Evolutionary conservation across 1,140 invertebrate genomes (phyloP), one percentile per base, ranked within the genome.

Genomic region (Charaxes varanes): DNA sequence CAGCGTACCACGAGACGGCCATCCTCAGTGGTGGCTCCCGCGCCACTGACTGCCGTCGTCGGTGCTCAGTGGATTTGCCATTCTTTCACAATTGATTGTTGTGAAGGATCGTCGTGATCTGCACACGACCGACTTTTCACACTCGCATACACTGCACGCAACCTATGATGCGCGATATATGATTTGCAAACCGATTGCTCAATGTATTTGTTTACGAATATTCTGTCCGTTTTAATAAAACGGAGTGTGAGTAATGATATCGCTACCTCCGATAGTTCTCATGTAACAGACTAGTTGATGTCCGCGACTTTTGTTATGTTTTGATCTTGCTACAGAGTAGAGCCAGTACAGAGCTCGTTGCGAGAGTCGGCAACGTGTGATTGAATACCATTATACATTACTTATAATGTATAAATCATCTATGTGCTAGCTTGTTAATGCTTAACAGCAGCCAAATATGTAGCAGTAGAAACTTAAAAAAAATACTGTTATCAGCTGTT

Each of bases 71-170:
- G 60, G 58, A 62, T 73, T 74, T 58, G 64, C 64, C 53, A 61
- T 64, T 79, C 69, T 67, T 67, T 68, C 50, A 62, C 69, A 65
- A 67, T 68, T 64, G 60, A 69, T 50, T 58, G 60, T 44, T 63
- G 61, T 63, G 62, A 56, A 57, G 45, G 51, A 53, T 48, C 55
- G 22, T 13, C 33, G 37, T 42, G 56, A 61, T 57, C 51, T 53
- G 30, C 41, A 27, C 45, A 7, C 17, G 24, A 41, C 8, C 10
- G 8, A 41, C 15, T 41, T 22, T 6, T 22, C 24, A 14, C 17
- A 23, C 8, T 4, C 10, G 11, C 21, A 34, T 47, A 35, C 44
- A 47, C 31, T 30, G 26, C 36, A 8, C 11, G 19, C 6, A 32
- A 23, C 2, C 19, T 30, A 8, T n/a, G 4, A 10, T 12, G 23